These are phyloP conservation scores for Platysternon megacephalum DNA, from an alignment of 2,113 vertebrate genomes.

Conservation along the genomic window DNA sequence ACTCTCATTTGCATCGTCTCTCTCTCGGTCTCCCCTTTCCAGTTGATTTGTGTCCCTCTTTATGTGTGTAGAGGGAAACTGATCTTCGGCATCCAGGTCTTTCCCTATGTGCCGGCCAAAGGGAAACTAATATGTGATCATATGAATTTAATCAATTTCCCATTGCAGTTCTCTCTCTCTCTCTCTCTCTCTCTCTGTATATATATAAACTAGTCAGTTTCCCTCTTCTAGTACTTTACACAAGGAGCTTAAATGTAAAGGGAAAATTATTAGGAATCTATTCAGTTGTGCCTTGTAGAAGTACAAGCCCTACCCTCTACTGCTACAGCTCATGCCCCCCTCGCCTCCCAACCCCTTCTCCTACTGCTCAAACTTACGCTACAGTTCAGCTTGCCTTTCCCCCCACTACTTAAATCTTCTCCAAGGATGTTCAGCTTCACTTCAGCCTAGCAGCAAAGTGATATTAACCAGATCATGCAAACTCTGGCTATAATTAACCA, in stretches of 20 bases:
- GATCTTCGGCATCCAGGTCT: not conserved
- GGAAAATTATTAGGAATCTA: not conserved
- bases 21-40: not conserved
- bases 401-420: not conserved
- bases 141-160: not conserved
- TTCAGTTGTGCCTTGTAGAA: not conserved
- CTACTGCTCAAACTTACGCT: not conserved
- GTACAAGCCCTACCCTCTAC: not conserved
- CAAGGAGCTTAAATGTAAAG: not conserved
- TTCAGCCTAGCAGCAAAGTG: slow-evolving; percentile 7
- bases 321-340: not conserved
- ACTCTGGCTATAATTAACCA: slow-evolving; percentile 36
- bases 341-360: not conserved
- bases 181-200: no score
- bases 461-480: not conserved
- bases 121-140: not conserved
- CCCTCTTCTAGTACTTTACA: not conserved
- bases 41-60: not conserved
- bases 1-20: not conserved
- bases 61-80: not conserved
- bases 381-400: not conserved
- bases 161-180: not conserved
- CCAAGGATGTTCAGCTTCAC: slow-evolving; percentile 3
- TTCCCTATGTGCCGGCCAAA: not conserved
- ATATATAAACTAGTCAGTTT: not conserved